Evolutionary conservation across 2,797 vertebrate genomes (phyloP).

Genomic region (Poeciliopsis turneri): DNA sequence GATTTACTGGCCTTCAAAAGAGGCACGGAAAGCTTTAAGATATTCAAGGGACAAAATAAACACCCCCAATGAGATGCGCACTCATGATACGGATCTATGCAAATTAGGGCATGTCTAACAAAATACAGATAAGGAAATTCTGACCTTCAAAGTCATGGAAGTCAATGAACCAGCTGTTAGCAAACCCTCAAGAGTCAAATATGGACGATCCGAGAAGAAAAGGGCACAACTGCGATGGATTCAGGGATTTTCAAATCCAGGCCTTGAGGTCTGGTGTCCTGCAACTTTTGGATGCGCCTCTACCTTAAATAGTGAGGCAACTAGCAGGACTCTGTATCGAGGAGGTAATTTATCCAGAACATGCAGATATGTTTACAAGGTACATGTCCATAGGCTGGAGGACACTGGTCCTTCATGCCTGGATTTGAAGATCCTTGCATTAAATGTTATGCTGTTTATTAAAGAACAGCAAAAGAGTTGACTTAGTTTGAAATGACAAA

Average conservation of each 20-base stretch:
- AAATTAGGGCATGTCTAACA: conserved; percentile 57
- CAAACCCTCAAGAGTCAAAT: conserved; percentile 9
- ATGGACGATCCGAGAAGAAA: conserved; percentile 3
- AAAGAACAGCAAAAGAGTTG: background rate
- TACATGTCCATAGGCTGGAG: too few species aligned
- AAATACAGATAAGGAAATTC: conserved; percentile 62
- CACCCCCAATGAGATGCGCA: conserved; percentile 50
- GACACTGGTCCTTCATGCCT: too few species aligned
- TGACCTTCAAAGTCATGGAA: conserved; percentile 63
- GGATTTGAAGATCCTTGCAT: too few species aligned
- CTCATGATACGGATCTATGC: conserved; percentile 63
- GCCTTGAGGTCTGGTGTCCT: too few species aligned
- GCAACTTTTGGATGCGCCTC: too few species aligned
- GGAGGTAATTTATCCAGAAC: too few species aligned
- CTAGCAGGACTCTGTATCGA: too few species aligned
- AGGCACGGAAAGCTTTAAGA: conserved; percentile 38
- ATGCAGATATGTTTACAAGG: too few species aligned
- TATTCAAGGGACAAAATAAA: conserved; percentile 37
- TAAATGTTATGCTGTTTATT: conserved; percentile 26
- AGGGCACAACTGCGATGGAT: conserved; percentile 6
- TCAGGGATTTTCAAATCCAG: background rate
- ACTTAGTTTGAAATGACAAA: conserved; percentile 9
- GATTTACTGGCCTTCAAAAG: conserved; percentile 24
- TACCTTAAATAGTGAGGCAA: too few species aligned
- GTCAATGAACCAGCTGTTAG: conserved; percentile 55